Conservation (phyloP, 2,888 invertebrate genomes). For the Copidosoma aretas region DNA sequence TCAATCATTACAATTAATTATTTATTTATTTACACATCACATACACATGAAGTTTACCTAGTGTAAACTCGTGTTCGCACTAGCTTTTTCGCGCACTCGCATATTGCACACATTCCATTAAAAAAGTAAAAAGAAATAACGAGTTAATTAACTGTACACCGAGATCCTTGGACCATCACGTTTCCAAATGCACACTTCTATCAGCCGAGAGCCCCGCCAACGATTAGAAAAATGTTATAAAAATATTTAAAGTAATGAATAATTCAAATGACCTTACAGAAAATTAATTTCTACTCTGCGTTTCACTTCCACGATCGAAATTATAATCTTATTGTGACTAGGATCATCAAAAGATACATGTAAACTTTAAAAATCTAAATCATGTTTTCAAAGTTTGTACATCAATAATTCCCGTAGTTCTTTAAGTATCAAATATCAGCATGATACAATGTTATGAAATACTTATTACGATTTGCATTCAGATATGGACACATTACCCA, state of each 20-base stretch:
- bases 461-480: too few relatives aligned
- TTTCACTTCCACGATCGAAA: too few relatives aligned
- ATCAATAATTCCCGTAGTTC: too few relatives aligned
- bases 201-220: neutral
- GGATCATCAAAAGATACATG: too few relatives aligned
- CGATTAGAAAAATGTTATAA: neutral
- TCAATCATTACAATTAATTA: neutral
- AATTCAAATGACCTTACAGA: too few relatives aligned
- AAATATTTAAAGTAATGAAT: neutral
- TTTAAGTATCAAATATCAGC: too few relatives aligned
- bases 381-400: too few relatives aligned
- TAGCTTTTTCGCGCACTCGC: slow-evolving; percentile 37
- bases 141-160: slow-evolving; percentile 55
- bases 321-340: too few relatives aligned
- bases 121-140: slow-evolving; percentile 47
- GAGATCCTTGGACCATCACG: slow-evolving; percentile 57
- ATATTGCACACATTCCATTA: slow-evolving; percentile 40
- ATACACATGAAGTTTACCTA: slow-evolving; percentile 37
- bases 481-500: too few relatives aligned
- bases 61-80: slow-evolving; percentile 32
- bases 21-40: slow-evolving; percentile 46
- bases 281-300: too few relatives aligned
- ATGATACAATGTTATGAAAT: too few relatives aligned
- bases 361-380: too few relatives aligned
- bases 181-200: slow-evolving; percentile 37